phyloP scores from a whole-genome alignment of 2,113 vertebrate species.

The Anas platyrhynchos region DNA sequence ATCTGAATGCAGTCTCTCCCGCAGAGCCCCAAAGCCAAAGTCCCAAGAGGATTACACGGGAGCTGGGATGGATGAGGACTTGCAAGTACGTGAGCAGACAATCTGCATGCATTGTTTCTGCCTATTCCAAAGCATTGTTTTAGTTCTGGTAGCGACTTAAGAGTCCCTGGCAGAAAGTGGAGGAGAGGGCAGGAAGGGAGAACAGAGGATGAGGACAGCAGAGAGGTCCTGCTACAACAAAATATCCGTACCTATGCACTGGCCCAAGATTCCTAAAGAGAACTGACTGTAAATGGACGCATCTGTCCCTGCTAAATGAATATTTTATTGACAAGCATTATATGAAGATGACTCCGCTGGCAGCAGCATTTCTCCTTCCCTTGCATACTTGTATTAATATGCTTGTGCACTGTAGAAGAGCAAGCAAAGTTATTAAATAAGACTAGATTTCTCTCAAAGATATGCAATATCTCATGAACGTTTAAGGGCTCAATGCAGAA shows the following conservation, averaged over 20 bases:
- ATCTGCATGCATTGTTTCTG: neutral
- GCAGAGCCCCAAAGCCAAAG: neutral
- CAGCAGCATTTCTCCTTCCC: neutral
- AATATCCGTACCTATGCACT: neutral
- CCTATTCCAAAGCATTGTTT: neutral
- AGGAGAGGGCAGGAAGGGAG: neutral
- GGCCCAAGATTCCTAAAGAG: neutral
- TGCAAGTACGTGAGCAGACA: neutral
- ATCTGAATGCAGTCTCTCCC: neutral
- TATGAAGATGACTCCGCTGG: constrained; percentile 8
- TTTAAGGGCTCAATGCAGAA: neutral
- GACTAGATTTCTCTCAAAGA: neutral
- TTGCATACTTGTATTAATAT: neutral
- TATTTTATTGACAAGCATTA: neutral
- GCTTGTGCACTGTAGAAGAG: neutral
- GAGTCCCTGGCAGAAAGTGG: neutral
- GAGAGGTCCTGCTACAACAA: neutral
- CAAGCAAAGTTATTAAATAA: neutral
- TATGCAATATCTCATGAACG: neutral
- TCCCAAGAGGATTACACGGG: neutral
- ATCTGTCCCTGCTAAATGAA: neutral
- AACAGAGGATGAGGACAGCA: neutral
- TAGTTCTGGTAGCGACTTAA: neutral
- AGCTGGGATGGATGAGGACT: neutral
- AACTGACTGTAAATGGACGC: neutral